These are phyloP conservation scores for Oreochromis spilurus DNA, from an alignment of 2,113 vertebrate genomes.

Conservation along the genomic window DNA sequence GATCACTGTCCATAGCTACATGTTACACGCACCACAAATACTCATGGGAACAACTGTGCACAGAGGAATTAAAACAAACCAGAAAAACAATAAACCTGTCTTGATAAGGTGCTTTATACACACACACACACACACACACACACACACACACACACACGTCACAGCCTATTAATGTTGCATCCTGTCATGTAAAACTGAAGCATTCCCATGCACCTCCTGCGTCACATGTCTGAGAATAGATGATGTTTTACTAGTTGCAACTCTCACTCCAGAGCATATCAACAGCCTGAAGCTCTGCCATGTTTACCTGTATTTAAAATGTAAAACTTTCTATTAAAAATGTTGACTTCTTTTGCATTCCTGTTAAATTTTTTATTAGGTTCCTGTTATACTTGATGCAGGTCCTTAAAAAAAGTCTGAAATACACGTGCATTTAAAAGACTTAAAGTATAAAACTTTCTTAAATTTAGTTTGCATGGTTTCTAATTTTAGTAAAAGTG, in stretches of 20 bases:
- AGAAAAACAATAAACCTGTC: not conserved
- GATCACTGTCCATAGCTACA: not conserved
- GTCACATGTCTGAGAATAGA: not conserved
- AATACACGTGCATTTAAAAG: not conserved
- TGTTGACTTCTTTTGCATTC: not conserved
- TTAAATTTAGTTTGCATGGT: not conserved
- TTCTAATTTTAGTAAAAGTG: not conserved
- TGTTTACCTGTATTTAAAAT: not conserved
- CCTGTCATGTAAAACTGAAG: not conserved
- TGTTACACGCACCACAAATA: not conserved
- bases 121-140: not conserved
- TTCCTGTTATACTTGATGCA: not conserved
- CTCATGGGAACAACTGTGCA: not conserved
- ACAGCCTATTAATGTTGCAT: not conserved
- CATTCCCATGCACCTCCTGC: not conserved
- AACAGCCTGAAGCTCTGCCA: not conserved
- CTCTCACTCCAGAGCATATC: not conserved
- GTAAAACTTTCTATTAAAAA: not conserved
- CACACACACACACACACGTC: not conserved
- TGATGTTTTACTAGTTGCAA: not conserved
- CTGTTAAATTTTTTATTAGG: not conserved
- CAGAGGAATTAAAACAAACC: not conserved
- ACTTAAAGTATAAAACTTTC: not conserved
- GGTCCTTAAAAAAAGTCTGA: not conserved
- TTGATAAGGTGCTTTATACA: not conserved